These are phyloP conservation scores for Salarias fasciatus DNA, from an alignment of 2,797 vertebrate species.

Conservation along the genomic window DNA sequence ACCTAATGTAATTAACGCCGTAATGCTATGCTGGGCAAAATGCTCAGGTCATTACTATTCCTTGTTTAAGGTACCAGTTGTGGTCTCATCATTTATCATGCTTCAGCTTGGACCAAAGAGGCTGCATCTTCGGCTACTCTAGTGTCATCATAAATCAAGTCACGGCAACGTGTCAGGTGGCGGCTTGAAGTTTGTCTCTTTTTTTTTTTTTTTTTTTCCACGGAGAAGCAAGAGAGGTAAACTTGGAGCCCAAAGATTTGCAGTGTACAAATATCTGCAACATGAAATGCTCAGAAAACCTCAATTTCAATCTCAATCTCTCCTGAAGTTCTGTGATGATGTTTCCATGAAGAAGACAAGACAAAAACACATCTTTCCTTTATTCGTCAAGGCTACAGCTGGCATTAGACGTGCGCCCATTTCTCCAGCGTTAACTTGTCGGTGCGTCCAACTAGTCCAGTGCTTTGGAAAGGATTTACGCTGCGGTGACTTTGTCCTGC, in stretches of 20 bases:
- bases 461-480: constrained; percentile 52
- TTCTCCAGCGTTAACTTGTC: constrained; percentile 26
- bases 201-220: no score
- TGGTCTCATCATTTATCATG: constrained; percentile 52
- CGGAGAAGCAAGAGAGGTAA: constrained; percentile 6
- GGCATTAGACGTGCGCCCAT: constrained; percentile 14
- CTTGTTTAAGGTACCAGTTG: constrained; percentile 40
- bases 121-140: constrained; percentile 24
- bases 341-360: background rate
- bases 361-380: constrained; percentile 8
- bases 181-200: background rate
- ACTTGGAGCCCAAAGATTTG: no score
- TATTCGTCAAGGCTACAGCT: constrained; percentile 5
- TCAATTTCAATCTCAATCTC: no score
- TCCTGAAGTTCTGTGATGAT: background rate
- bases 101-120: constrained; percentile 30
- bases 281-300: no score
- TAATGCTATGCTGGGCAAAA: constrained; percentile 66
- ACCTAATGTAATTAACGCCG: constrained; percentile 74
- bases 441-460: constrained; percentile 33
- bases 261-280: no score
- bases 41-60: constrained; percentile 51
- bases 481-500: constrained; percentile 1
- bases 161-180: no score
- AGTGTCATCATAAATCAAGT: background rate